Percentiles rank a stretch among this genome's conserved stretches.
These are phyloP conservation scores for Pantherophis alleghaniensis DNA, from an alignment of 2,797 vertebrate genomes.

Conservation along the genomic window DNA sequence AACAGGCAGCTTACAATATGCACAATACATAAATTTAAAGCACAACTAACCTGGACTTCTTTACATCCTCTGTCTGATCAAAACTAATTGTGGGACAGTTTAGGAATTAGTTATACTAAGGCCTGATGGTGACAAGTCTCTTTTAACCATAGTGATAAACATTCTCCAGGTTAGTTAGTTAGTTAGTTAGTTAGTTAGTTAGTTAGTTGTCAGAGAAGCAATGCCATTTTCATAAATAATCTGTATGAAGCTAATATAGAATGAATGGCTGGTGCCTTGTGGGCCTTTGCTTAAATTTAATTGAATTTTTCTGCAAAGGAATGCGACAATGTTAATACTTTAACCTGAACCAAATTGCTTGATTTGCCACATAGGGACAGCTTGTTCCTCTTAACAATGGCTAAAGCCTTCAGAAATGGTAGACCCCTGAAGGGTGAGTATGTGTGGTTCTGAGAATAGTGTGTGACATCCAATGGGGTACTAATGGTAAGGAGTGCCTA, in stretches of 20 bases:
- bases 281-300: constrained; percentile 60
- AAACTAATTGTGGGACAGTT: constrained; percentile 72
- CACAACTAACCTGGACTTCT: neutral
- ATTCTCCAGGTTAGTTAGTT: constrained; percentile 66
- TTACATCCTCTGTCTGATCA: constrained; percentile 69
- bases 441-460: neutral
- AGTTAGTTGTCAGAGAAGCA: constrained; percentile 68
- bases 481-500: neutral
- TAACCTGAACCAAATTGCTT: constrained; percentile 38
- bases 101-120: constrained; percentile 72
- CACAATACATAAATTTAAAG: neutral
- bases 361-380: constrained; percentile 39
- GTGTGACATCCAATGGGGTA: neutral
- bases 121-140: constrained; percentile 69
- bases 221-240: constrained; percentile 72
- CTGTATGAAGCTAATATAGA: constrained; percentile 68
- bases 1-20: neutral
- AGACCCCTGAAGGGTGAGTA: neutral
- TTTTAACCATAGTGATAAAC: constrained; percentile 70
- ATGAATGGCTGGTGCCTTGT: constrained; percentile 64
- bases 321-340: constrained; percentile 37
- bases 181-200: constrained; percentile 64
- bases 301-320: constrained; percentile 59
- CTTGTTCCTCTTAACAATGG: neutral
- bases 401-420: neutral